These are phyloP conservation scores for Nomada goodeniana DNA, from an alignment of 2,888 invertebrate genomes.

Conservation along the genomic window DNA sequence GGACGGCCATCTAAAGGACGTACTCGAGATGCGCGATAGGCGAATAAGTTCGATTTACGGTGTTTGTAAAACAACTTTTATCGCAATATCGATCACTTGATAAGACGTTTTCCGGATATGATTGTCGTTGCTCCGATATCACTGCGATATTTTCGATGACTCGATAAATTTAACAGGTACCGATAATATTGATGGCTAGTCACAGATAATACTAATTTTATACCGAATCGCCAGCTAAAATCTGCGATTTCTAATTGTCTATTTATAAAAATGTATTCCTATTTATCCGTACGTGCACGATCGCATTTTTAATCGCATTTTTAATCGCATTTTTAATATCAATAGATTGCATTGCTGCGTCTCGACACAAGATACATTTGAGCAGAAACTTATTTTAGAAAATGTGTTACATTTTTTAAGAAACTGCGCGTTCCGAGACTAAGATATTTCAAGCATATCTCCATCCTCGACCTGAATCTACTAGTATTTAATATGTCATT, in stretches of 20 bases:
- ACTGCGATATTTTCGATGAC: conserved; percentile 31
- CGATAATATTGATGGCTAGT: conserved; percentile 11
- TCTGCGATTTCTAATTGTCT: conserved; percentile 12
- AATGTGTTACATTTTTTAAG: no score
- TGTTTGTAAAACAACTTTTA: conserved; percentile 52
- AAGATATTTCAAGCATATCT: no score
- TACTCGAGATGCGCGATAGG: conserved; percentile 43
- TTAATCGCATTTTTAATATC: background rate
- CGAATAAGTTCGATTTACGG: conserved; percentile 51
- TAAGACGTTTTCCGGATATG: conserved; percentile 47
- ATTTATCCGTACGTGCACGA: background rate
- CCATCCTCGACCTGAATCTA: no score
- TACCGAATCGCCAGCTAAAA: conserved; percentile 10
- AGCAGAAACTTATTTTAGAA: no score
- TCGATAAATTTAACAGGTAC: conserved; percentile 32
- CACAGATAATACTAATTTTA: conserved; percentile 28
- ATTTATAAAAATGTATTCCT: background rate
- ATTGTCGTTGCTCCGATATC: conserved; percentile 24
- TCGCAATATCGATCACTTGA: conserved; percentile 39
- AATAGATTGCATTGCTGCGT: no score
- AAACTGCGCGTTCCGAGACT: no score
- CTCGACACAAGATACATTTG: no score
- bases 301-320: no score
- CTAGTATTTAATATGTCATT: no score
- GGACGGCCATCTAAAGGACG: conserved; percentile 37